Conservation (phyloP, 2,888 invertebrate species). For the Frankliniella fusca region DNA sequence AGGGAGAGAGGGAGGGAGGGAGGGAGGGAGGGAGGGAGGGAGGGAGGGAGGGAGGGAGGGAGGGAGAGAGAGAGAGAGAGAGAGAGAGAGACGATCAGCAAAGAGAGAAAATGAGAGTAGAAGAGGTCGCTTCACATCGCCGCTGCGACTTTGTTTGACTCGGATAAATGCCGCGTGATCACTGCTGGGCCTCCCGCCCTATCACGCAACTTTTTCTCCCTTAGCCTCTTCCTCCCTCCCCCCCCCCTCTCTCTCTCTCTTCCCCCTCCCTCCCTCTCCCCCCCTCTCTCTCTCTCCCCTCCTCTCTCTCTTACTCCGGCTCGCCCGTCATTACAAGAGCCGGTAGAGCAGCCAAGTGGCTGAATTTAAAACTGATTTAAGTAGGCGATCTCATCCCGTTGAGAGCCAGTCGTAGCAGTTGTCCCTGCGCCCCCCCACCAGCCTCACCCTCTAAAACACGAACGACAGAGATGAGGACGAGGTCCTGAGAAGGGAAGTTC, state of each 20-base stretch:
- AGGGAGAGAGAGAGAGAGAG: too few species aligned
- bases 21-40: background rate
- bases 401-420: too few species aligned
- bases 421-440: too few species aligned
- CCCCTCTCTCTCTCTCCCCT: too few species aligned
- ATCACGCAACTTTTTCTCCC: background rate
- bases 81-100: background rate
- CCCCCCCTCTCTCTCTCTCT: background rate
- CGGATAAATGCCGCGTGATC: slow-evolving; percentile 18
- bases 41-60: too few species aligned
- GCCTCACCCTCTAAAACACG: too few species aligned
- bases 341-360: slow-evolving; percentile 9
- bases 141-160: background rate
- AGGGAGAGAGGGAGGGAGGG: background rate
- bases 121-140: background rate
- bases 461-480: too few species aligned
- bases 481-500: too few species aligned
- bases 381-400: background rate
- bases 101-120: background rate
- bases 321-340: background rate
- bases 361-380: slow-evolving; percentile 24
- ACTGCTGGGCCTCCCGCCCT: background rate
- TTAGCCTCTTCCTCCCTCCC: background rate
- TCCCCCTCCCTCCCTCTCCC: too few species aligned
- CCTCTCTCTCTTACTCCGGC: too few species aligned